Conservation (phyloP, 2,888 invertebrate species). For the Drosophila lutescens region DNA sequence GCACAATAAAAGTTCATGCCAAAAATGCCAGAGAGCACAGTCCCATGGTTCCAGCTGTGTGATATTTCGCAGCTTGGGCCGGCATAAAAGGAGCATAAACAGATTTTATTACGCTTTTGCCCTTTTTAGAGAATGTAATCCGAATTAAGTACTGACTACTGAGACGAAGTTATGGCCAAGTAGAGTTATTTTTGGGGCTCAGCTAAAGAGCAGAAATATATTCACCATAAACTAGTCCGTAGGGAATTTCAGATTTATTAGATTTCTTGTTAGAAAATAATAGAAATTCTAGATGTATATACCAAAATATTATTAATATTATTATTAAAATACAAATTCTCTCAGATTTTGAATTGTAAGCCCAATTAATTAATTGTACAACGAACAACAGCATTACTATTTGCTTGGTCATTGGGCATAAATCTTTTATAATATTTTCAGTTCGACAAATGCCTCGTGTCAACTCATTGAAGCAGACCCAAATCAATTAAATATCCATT, state of each 20-base stretch:
- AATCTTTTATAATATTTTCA: slow-evolving; percentile 23
- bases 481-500: slow-evolving; percentile 47
- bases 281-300: too few relatives aligned
- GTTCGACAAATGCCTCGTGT: slow-evolving; percentile 17
- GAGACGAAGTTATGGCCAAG: slow-evolving; percentile 29
- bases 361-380: neutral
- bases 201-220: neutral
- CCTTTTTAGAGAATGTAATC: slow-evolving; percentile 39
- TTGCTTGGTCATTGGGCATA: slow-evolving; percentile 4
- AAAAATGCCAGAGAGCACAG: slow-evolving; percentile 11
- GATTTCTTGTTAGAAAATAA: too few relatives aligned
- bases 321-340: too few relatives aligned
- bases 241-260: neutral
- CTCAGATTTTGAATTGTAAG: too few relatives aligned
- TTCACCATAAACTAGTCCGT: slow-evolving; percentile 12
- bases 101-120: slow-evolving; percentile 35
- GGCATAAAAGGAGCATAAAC: slow-evolving; percentile 40
- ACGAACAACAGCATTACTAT: neutral
- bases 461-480: slow-evolving; percentile 23
- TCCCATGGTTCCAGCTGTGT: slow-evolving; percentile 34
- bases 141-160: slow-evolving; percentile 36
- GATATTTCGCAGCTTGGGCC: slow-evolving; percentile 44
- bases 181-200: slow-evolving; percentile 21
- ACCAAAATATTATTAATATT: too few relatives aligned
- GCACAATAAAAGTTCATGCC: slow-evolving; percentile 22